Base-by-base conservation (phyloP, 2,888 invertebrate genomes). In the Allygus modestus region DNA sequence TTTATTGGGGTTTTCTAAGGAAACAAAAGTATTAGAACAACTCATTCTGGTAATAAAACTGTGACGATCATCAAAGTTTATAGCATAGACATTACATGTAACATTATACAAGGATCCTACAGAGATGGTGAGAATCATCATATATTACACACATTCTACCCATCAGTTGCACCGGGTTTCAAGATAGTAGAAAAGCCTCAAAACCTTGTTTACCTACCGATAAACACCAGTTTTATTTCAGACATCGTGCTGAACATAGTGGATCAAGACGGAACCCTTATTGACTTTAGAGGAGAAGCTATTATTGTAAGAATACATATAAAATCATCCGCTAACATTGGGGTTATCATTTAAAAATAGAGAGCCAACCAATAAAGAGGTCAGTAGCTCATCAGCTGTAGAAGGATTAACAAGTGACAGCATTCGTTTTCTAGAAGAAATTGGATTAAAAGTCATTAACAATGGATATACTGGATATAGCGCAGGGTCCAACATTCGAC, bases 401-500 rank as follows among this genome's bases (percentile, higher is more conserved):
- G 46, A 46, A 46, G 46, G n/a, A 17, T 46, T 46, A 46, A 81
- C 81, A 58, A 81, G 46, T 81, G 81, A 54, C 0, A 81, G 58
- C 33, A 20, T 54, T 28, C 17, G 33, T 58, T 81, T 81, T 28
- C 61, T 81, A 37, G 15, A 82, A 43, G 65, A 69, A n/a, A 15
- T 37, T 28, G 82, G 82, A 11, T 69, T 69, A 20, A 82, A 4
- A 26, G 23, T 69, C 1, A 41, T 12, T 26, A 33, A 82, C 0
- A 11, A 69, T 82, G 77, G 71, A 65, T 31, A 84, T 85, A 69
- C 43, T 85, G 31, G 83, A 83, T 65, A 58, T 85, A 20, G 33
- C 31, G 11, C 23, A 33, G 20, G 79, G 54, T n/a, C 85, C 83
- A 5, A 81, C 51, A n/a, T 85, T 85, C 82, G 84, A 85, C 71